Evolutionary conservation across 2,113 vertebrate genomes (phyloP).

Genomic region (Pontoporia blainvillei): DNA sequence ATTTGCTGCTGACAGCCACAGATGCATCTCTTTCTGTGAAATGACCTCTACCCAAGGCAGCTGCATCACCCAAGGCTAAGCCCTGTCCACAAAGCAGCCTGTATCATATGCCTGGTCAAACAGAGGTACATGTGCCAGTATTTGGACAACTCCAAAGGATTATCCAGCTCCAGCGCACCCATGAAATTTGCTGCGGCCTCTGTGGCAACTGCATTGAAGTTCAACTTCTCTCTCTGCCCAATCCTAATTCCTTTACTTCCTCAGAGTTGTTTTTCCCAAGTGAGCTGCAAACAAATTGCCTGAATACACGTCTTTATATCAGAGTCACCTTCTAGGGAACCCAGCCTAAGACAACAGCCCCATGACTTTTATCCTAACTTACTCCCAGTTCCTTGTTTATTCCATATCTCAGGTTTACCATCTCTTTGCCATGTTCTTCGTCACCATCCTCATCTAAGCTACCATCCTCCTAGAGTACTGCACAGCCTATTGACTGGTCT

Average conservation of each 20-base stretch:
- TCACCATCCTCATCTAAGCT: too few relatives aligned
- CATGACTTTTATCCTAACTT: not conserved
- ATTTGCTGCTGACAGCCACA: not conserved
- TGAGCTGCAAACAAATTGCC: not conserved
- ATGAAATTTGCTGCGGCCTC: not conserved
- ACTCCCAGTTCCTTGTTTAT: not conserved
- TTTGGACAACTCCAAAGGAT: not conserved
- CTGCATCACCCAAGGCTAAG: not conserved
- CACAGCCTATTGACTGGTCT: not conserved
- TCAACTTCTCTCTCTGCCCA: not conserved
- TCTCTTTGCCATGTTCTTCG: not conserved
- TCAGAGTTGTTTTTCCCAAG: too few relatives aligned
- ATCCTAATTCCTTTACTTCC: not conserved
- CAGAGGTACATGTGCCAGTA: not conserved
- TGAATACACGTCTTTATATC: not conserved
- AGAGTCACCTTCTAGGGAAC: not conserved
- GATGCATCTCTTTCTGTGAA: not conserved
- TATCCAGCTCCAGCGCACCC: not conserved
- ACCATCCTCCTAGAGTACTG: not conserved
- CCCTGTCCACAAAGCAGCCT: rapidly evolving
- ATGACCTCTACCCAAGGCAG: not conserved
- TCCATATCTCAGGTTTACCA: not conserved
- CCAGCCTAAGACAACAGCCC: not conserved
- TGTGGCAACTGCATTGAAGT: not conserved
- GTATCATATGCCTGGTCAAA: not conserved